Evolutionary conservation across 2,888 invertebrate species (phyloP).

Genomic region (Pseudococcus viburni): DNA sequence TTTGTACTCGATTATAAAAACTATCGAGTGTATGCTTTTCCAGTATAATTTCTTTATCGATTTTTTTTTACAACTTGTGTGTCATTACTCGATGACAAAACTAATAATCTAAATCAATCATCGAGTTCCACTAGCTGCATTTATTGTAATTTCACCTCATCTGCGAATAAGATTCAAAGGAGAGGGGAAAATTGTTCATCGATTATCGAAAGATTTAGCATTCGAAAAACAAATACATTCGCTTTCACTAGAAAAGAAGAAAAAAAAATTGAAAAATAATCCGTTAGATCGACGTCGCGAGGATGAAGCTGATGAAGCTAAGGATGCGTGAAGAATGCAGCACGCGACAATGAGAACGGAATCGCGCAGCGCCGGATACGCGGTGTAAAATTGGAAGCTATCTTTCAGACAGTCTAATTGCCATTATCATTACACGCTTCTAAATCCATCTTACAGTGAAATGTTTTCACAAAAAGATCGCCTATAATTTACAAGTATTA

Average conservation of each 20-base stretch:
- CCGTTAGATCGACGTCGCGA: constrained; percentile 1
- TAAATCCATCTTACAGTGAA: constrained; percentile 12
- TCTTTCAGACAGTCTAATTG: constrained; percentile 44
- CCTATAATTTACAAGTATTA: neutral
- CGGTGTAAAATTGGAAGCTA: constrained; percentile 28
- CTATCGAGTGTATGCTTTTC: neutral
- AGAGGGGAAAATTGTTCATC: constrained; percentile 4
- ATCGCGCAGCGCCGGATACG: constrained; percentile 38
- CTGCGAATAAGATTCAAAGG: neutral
- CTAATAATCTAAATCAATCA: constrained; percentile 1
- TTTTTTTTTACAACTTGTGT: neutral
- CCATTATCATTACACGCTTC: constrained; percentile 36
- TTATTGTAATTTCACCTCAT: constrained; percentile 5
- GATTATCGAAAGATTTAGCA: constrained; percentile 50
- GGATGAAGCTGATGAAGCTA: constrained; percentile 19
- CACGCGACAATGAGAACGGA: constrained; percentile 48
- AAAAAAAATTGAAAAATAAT: constrained; percentile 28
- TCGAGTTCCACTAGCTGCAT: constrained; percentile 30
- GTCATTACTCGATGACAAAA: constrained; percentile 6
- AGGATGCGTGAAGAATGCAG: constrained; percentile 54
- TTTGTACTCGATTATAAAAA: neutral
- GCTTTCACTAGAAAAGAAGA: neutral
- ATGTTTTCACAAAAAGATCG: constrained; percentile 38
- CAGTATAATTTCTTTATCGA: neutral
- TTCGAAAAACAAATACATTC: constrained; percentile 30